Conservation (phyloP, 2,888 invertebrate genomes). For the Cantharis flavilabris region DNA sequence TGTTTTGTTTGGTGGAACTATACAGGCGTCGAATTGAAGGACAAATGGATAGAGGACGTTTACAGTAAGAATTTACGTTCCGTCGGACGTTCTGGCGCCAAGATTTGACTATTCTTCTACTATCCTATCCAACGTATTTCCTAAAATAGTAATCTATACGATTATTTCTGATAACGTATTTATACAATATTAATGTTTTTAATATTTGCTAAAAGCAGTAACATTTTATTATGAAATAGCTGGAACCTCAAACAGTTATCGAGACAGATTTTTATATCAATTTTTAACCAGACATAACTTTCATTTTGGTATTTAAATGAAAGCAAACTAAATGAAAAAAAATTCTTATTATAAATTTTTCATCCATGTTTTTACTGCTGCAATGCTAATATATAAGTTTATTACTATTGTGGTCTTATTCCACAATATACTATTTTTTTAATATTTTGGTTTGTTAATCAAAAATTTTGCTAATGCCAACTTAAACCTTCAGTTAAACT, state of each 20-base stretch:
- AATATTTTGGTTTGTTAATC: neutral
- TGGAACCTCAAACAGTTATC: neutral
- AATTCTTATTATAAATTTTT: no score
- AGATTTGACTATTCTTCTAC: conserved; percentile 26
- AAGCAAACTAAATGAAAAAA: neutral
- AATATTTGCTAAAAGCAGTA: neutral
- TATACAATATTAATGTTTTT: neutral
- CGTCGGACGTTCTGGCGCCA: conserved; percentile 38
- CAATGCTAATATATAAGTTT: no score
- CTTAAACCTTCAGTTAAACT: neutral
- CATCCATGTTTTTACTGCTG: neutral
- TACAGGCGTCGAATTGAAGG: conserved; percentile 25
- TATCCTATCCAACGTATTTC: neutral
- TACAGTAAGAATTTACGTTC: conserved; percentile 32
- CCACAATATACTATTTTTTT: neutral
- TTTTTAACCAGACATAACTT: neutral
- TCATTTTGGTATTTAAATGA: neutral
- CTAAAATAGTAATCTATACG: neutral
- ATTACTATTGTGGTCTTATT: neutral
- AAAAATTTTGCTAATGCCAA: neutral
- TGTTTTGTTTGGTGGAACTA: neutral
- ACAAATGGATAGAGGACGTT: conserved; percentile 12
- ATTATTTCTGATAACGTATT: neutral
- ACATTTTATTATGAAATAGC: neutral
- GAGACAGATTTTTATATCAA: neutral